phyloP scores from a whole-genome alignment of 2,797 vertebrate genomes.

The Sebastes aleutianus region DNA sequence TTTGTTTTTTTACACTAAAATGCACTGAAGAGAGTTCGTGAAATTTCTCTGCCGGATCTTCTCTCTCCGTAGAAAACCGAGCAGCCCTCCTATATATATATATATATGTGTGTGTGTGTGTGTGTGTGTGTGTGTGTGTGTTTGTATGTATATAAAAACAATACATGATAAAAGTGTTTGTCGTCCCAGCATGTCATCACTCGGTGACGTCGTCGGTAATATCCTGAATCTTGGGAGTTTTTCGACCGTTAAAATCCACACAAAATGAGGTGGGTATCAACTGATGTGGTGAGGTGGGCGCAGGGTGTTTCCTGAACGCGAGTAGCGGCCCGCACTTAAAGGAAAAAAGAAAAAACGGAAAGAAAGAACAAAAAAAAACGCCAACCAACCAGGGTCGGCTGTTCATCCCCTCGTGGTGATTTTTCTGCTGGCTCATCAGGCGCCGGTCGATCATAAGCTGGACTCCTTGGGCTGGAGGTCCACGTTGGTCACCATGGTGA shows the following conservation, averaged over 20 bases:
- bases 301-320: slow-evolving; percentile 72
- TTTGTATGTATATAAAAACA: slow-evolving; percentile 63
- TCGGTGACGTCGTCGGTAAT: not conserved
- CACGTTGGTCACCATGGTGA: slow-evolving; percentile 99
- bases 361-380: not conserved
- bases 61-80: slow-evolving; percentile 57
- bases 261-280: slow-evolving; percentile 64
- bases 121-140: not conserved
- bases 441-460: slow-evolving; percentile 91
- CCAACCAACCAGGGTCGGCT: slow-evolving; percentile 75
- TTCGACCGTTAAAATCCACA: slow-evolving; percentile 28
- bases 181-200: slow-evolving; percentile 35
- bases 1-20: slow-evolving; percentile 89
- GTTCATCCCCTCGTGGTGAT: slow-evolving; percentile 38
- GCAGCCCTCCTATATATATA: slow-evolving; percentile 29
- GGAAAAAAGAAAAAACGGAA: not conserved
- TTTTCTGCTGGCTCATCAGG: slow-evolving; percentile 19
- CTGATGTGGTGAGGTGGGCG: slow-evolving; percentile 61
- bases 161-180: slow-evolving; percentile 64
- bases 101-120: not conserved
- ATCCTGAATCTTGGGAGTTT: slow-evolving; percentile 57
- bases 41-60: slow-evolving; percentile 66
- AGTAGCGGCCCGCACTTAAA: slow-evolving; percentile 71
- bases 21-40: slow-evolving; percentile 81
- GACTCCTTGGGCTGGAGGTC: slow-evolving; percentile 99